Base-by-base conservation (phyloP, 2,888 invertebrate species). In the Thecocarcelia acutangulata region DNA sequence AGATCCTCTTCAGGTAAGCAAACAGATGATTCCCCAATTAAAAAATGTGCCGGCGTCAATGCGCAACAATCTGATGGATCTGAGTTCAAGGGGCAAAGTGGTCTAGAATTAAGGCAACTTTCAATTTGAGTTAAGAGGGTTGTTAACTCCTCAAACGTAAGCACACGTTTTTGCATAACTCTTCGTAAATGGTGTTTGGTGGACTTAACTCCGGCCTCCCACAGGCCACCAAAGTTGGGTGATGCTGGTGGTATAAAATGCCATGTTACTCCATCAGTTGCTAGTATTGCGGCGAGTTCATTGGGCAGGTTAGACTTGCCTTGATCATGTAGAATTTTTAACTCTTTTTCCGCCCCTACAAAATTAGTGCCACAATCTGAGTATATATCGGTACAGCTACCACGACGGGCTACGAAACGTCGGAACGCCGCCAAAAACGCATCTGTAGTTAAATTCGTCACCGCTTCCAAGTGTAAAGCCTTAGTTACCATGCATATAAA, bases 301-400 rank as follows among this genome's bases (percentile, higher is more conserved):
- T 28, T 28, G 6, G 28, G 28, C 6, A 28, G 6, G n/a, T n/a
- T n/a, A n/a, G n/a, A n/a, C n/a, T n/a, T n/a, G n/a, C n/a, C n/a
- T n/a, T n/a, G n/a, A n/a, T 46, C 40, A 19, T 68, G 17, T 3
- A 69, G 28, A 4, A 58, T 66, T 24, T 59, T 44, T 4, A 82
- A 44, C 12, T 82, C 78, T 42, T 69, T 52, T n/a, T 37, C 69
- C 0, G 78, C 63, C 17, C 78, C 78, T n/a, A n/a, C n/a, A n/a
- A n/a, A n/a, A n/a, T n/a, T n/a, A n/a, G n/a, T n/a, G n/a, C n/a
- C n/a, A n/a, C 74, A 69, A 52, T 83, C 83, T 6, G 69, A 73
- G 37, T 64, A 64, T 0, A 80, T n/a, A 42, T 80, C 70, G 17
- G 64, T 69, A 12, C 56, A 70, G 1, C 64, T 28, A 12, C 64